A percentile compares a stretch with the other conserved stretches of the same genome.
Conservation (phyloP, 2,888 invertebrate species). For the Dryocosmus kuriphilus region DNA sequence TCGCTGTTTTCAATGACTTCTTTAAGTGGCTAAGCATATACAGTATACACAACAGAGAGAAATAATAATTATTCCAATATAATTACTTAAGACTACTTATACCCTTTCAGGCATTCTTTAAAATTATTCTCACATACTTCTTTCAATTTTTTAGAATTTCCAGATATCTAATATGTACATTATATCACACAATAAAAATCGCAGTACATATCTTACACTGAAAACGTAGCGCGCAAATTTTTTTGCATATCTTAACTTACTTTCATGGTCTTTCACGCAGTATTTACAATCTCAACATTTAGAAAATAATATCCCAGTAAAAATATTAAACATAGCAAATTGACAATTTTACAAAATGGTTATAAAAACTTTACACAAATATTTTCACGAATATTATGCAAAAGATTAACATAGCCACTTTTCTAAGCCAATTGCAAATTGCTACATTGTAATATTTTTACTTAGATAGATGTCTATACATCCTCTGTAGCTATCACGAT, state of each 20-base stretch:
- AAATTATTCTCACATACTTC: slow-evolving; percentile 53
- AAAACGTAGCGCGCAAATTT: slow-evolving; percentile 50
- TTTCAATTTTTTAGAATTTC: slow-evolving; percentile 40
- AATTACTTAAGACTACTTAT: slow-evolving; percentile 64
- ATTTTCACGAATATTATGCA: too few species aligned
- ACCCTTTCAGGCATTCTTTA: slow-evolving; percentile 64
- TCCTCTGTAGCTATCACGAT: slow-evolving; percentile 37
- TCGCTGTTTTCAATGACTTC: slow-evolving; percentile 56
- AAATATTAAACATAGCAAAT: slow-evolving; percentile 32
- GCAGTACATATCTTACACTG: slow-evolving; percentile 68
- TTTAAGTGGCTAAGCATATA: slow-evolving; percentile 67
- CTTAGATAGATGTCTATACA: slow-evolving; percentile 19
- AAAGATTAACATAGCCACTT: background rate
- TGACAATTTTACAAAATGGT: background rate
- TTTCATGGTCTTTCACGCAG: slow-evolving; percentile 29
- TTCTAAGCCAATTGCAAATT: background rate
- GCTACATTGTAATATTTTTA: slow-evolving; percentile 36
- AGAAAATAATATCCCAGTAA: slow-evolving; percentile 37
- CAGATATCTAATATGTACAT: slow-evolving; percentile 68
- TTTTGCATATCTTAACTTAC: background rate
- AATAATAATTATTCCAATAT: slow-evolving; percentile 68
- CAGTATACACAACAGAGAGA: slow-evolving; percentile 68
- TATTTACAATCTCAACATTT: slow-evolving; percentile 44
- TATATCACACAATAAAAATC: slow-evolving; percentile 73
- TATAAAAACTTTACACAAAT: slow-evolving; percentile 11